Evolutionary conservation across 2,113 vertebrate genomes (phyloP), one percentile per base, ranked within the genome.

Genomic region (western clawed frog (Xenopus tropicalis)): DNA sequence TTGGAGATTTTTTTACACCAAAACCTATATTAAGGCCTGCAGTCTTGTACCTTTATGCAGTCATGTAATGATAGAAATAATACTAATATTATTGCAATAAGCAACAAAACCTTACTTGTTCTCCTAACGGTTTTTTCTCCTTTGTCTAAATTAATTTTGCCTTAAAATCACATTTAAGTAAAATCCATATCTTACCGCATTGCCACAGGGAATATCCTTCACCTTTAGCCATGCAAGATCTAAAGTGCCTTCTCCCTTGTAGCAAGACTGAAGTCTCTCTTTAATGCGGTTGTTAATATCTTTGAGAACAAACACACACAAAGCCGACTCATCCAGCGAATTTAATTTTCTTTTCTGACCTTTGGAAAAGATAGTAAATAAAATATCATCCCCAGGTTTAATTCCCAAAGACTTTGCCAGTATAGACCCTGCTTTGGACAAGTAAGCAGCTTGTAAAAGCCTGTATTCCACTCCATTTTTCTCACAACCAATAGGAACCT

Each of bases 221-320:
- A 98, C 96, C 86, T 98, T 99, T 77, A 98, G 95, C 97, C 97
- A 99, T 79, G 97, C 96, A 86, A 99, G 87, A 75, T 99, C 97
- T 84, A 99, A 85, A 0, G 95, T 98, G 65, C 97, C 97, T 82
- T 98, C 96, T 0, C 97, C 97, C 82, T 93, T 95, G 88, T 99
- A 99, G 89, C 97, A 98, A 46, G 97, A 98, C 87, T 98, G 96
- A 61, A 98, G 86, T 71, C 97, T 86, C 72, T 97, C 94, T 82
- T 98, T 99, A 81, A 99, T 98, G 79, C 94, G 93, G 82, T 98
- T 95, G 0, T 98, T 98, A 86, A 98, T 99, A 79, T 94, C 89
- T 51, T 94, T 93, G 79, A 99, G 85, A 72, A 96, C 92, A 80
- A 99, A 99, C 77, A 99, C 94, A 72, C 97, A 99, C 52, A 99